Percentiles rank a stretch among this genome's conserved stretches.
These are phyloP conservation scores for Oncorhynchus nerka DNA, from an alignment of 2,113 vertebrate species.

Conservation along the genomic window DNA sequence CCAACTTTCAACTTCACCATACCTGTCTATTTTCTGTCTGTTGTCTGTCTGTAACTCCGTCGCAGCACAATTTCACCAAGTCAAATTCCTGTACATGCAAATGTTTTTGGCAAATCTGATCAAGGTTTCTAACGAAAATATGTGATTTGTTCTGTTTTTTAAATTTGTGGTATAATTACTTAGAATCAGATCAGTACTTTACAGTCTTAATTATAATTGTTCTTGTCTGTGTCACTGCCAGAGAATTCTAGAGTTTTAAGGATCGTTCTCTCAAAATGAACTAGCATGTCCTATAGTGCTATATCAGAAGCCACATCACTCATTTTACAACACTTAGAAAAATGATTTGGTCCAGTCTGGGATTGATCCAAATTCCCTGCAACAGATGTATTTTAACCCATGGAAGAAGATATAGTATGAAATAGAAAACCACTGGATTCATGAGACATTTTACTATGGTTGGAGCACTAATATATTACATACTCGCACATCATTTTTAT, in stretches of 20 bases:
- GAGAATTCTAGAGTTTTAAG: constrained; percentile 2
- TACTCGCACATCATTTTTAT: constrained; percentile 46
- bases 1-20: neutral
- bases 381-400: constrained; percentile 34
- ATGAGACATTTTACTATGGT: constrained; percentile 47
- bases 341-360: constrained; percentile 52
- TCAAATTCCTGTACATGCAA: neutral
- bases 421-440: constrained; percentile 54
- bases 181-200: neutral
- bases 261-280: constrained; percentile 33
- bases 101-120: too few relatives aligned
- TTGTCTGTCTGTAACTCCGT: too few relatives aligned
- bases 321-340: constrained; percentile 44
- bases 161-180: neutral
- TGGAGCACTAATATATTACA: constrained; percentile 51
- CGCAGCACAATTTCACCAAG: too few relatives aligned
- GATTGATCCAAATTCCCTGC: constrained; percentile 50
- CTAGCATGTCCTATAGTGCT: constrained; percentile 9
- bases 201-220: neutral
- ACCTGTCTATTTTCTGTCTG: too few relatives aligned
- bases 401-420: constrained; percentile 34
- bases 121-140: neutral
- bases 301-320: constrained; percentile 43
- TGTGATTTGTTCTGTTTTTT: neutral
- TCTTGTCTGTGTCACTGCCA: neutral